Conservation (phyloP, 2,888 invertebrate species). For the Lepidonotus clava region DNA sequence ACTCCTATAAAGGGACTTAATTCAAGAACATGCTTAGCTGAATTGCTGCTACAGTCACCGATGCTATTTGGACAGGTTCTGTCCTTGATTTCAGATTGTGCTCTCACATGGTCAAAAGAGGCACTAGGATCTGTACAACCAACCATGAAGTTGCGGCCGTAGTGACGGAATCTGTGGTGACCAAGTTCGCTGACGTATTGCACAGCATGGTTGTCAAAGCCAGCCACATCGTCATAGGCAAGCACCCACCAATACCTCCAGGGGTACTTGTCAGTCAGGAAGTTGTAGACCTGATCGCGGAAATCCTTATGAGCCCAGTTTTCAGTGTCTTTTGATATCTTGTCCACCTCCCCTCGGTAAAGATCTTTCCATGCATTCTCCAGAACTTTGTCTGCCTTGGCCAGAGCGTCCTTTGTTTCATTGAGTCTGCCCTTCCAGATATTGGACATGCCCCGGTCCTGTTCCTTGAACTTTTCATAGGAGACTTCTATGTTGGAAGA, state of each 20-base stretch:
- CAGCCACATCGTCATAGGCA: not conserved
- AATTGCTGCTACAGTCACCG: no score
- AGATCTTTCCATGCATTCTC: not conserved
- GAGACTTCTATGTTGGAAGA: conserved; percentile 35
- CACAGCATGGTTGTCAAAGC: not conserved
- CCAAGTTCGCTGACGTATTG: no score
- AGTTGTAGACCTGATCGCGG: not conserved
- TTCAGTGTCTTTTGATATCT: not conserved
- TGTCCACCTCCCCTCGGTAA: conserved; percentile 4
- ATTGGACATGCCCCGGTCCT: conserved; percentile 18
- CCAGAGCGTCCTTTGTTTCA: not conserved
- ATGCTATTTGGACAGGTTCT: not conserved
- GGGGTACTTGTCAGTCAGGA: not conserved
- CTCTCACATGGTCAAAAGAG: not conserved
- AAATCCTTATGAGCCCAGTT: not conserved
- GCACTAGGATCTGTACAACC: not conserved
- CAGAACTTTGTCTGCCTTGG: not conserved
- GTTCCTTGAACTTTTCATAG: conserved; percentile 24
- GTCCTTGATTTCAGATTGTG: not conserved
- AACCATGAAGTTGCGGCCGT: conserved; percentile 17
- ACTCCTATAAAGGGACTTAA: no score
- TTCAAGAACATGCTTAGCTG: no score
- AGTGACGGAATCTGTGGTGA: not conserved
- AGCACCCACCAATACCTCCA: conserved; percentile 34
- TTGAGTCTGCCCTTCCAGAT: conserved; percentile 11